These are phyloP conservation scores for Pelochelys cantorii DNA, from an alignment of 2,797 vertebrate genomes.

Conservation along the genomic window DNA sequence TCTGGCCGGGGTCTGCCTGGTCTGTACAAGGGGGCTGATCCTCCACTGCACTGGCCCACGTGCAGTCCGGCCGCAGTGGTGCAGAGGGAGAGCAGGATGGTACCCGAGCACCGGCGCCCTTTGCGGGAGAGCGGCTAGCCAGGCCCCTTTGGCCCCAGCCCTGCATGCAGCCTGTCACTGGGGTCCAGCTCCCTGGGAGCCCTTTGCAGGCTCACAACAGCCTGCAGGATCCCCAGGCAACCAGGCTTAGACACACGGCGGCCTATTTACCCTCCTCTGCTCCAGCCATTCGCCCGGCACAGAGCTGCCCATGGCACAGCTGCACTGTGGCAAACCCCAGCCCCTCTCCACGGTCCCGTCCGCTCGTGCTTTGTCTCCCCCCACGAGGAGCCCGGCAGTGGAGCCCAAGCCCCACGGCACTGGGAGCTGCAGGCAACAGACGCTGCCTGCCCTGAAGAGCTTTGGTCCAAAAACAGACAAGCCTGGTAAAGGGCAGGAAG, in stretches of 20 bases:
- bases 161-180: neutral
- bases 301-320: no score
- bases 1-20: neutral
- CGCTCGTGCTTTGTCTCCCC: neutral
- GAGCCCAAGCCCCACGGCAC: neutral
- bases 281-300: no score
- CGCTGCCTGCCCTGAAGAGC: neutral
- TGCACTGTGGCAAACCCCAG: no score
- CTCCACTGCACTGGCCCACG: no score
- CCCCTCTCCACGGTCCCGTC: neutral
- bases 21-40: no score
- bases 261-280: neutral
- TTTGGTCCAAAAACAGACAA: neutral
- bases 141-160: neutral
- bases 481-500: neutral
- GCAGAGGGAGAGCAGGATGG: neutral
- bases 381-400: neutral
- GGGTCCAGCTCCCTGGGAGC: neutral
- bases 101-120: neutral
- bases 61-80: neutral
- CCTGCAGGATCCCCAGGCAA: neutral
- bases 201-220: neutral
- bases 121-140: neutral
- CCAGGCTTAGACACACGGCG: neutral
- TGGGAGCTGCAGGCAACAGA: no score